Evolutionary conservation across 2,113 vertebrate genomes (phyloP).

Genomic region (Ictidomys tridecemlineatus): DNA sequence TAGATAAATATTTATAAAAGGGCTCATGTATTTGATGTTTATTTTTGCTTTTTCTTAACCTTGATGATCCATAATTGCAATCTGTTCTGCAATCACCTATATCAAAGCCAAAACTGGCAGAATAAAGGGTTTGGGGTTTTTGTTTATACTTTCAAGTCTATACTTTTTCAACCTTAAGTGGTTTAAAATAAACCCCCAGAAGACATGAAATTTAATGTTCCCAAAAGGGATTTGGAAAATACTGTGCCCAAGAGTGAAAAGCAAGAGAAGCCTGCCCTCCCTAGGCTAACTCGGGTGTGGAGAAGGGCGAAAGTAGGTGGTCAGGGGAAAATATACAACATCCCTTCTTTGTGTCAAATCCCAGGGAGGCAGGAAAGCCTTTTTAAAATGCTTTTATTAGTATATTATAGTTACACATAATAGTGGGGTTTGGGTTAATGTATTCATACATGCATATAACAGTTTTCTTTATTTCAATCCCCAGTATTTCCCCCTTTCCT

Average conservation of each 20-base stretch:
- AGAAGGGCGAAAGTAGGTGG: background rate
- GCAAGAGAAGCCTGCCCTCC: background rate
- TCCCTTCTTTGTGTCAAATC: background rate
- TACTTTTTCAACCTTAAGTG: background rate
- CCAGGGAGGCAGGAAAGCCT: background rate
- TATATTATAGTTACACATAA: too few species aligned
- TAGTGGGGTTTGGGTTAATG: too few species aligned
- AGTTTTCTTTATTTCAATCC: too few species aligned
- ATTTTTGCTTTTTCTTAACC: background rate
- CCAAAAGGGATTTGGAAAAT: slow-evolving; percentile 5
- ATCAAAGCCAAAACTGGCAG: slow-evolving; percentile 14
- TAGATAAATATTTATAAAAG: background rate
- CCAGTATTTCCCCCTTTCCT: too few species aligned
- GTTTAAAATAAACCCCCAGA: too few species aligned
- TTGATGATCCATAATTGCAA: background rate
- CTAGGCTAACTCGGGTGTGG: background rate
- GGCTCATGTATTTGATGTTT: background rate
- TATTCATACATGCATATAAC: too few species aligned
- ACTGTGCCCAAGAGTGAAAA: background rate
- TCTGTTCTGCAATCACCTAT: background rate
- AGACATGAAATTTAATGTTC: background rate
- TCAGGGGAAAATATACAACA: background rate
- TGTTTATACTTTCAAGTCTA: background rate
- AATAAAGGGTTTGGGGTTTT: background rate
- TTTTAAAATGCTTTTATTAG: too few species aligned